Evolutionary conservation across 2,888 invertebrate species (phyloP).

Genomic region (Crioceris asparagi): DNA sequence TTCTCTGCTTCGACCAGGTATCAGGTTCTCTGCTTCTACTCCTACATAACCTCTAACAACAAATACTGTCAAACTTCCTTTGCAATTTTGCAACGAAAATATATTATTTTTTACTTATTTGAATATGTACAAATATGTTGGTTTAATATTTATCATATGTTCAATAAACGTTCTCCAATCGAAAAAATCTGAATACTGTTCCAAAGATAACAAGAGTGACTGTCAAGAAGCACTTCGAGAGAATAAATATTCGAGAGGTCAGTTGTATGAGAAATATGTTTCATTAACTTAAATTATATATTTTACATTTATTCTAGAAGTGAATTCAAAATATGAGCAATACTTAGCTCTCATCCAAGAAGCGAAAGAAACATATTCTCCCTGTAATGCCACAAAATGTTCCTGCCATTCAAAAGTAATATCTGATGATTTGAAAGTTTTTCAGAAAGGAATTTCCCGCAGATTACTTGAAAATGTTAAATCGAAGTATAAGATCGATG

Average conservation of each 20-base stretch:
- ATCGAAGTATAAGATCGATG: conserved; percentile 29
- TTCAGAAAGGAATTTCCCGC: conserved; percentile 57
- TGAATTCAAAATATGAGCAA: conserved; percentile 37
- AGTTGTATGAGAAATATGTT: conserved; percentile 10
- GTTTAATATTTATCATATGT: too few relatives aligned
- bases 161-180: too few relatives aligned
- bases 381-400: conserved; percentile 50
- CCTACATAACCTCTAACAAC: too few relatives aligned
- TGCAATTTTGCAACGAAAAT: too few relatives aligned
- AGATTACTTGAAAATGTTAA: conserved; percentile 50
- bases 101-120: not conserved
- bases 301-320: conserved; percentile 36
- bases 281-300: not conserved
- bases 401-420: conserved; percentile 56
- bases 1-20: too few relatives aligned
- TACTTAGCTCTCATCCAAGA: conserved; percentile 40
- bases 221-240: conserved; percentile 21
- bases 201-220: conserved; percentile 18
- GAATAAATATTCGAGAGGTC: conserved; percentile 33
- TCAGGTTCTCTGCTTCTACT: too few relatives aligned
- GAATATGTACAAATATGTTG: too few relatives aligned
- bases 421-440: conserved; percentile 56
- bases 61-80: too few relatives aligned
- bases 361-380: conserved; percentile 42
- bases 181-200: conserved; percentile 22